A percentile compares a stretch with the other conserved stretches of the same genome.
Conservation (phyloP, 1,140 invertebrate species). For the Atta texana region DNA sequence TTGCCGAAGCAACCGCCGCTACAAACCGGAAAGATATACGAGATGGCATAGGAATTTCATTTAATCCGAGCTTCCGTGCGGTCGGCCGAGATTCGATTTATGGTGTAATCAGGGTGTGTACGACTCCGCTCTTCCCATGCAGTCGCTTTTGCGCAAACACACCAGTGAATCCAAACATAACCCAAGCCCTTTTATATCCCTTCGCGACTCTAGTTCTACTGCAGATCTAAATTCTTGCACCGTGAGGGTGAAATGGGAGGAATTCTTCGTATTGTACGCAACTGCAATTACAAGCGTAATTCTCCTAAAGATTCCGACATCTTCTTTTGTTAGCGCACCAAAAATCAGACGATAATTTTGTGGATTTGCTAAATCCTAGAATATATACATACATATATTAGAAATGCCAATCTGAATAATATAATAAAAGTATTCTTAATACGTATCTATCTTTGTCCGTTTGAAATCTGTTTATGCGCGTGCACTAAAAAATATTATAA, state of each 20-base stretch:
- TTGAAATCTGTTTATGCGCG: no score
- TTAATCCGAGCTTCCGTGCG: constrained; percentile 82
- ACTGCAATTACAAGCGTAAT: constrained; percentile 52
- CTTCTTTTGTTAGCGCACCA: constrained; percentile 30
- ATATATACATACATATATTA: no score
- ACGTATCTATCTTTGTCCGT: no score
- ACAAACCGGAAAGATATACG: constrained; percentile 83
- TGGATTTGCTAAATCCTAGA: not conserved
- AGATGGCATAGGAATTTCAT: constrained; percentile 84
- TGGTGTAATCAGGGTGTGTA: constrained; percentile 83
- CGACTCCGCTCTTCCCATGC: constrained; percentile 69
- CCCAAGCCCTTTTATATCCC: constrained; percentile 59
- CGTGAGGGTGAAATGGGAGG: constrained; percentile 40
- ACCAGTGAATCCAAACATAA: constrained; percentile 57
- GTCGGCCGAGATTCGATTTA: constrained; percentile 85
- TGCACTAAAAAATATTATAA: no score
- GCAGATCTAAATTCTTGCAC: constrained; percentile 59
- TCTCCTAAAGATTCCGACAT: constrained; percentile 49
- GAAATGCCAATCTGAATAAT: no score
- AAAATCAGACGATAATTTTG: constrained; percentile 17
- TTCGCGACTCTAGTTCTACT: constrained; percentile 20
- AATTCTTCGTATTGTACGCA: constrained; percentile 66
- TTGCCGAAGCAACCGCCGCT: constrained; percentile 79
- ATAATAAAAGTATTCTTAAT: no score
- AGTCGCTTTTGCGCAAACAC: constrained; percentile 61